A percentile compares a stretch with the other conserved stretches of the same genome.
Evolutionary conservation across 2,888 invertebrate species (phyloP).

Genomic region (Camponotus fellah): DNA sequence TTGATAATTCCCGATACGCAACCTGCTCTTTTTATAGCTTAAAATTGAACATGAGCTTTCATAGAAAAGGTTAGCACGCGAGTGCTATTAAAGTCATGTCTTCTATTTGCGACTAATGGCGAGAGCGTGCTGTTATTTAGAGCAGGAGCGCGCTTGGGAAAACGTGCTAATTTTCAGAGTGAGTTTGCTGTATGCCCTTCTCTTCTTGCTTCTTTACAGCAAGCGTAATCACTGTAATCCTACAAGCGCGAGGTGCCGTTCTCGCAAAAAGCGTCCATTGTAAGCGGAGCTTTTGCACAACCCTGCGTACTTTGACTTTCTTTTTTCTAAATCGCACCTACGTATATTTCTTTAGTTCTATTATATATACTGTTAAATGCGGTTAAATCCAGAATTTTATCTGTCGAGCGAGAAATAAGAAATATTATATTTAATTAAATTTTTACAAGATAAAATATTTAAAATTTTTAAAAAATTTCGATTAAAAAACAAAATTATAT

Average conservation of each 20-base stretch:
- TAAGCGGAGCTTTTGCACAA: conserved; percentile 23
- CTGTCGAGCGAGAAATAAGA: background rate
- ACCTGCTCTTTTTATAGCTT: background rate
- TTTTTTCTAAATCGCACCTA: conserved; percentile 32
- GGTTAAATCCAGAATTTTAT: conserved; percentile 3
- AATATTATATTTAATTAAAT: background rate
- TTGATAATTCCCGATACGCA: background rate
- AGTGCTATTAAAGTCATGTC: conserved; percentile 38
- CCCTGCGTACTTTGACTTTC: background rate
- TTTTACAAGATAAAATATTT: background rate
- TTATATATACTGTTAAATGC: background rate
- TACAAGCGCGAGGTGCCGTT: conserved; percentile 24
- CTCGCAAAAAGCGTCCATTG: conserved; percentile 35
- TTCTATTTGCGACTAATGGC: conserved; percentile 40
- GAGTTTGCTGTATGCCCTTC: conserved; percentile 48
- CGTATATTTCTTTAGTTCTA: background rate
- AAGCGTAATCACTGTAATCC: conserved; percentile 52
- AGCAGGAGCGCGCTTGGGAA: conserved; percentile 35
- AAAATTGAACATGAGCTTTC: conserved; percentile 20
- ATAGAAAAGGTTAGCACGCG: conserved; percentile 22
- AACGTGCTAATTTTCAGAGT: conserved; percentile 52
- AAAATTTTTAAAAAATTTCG: background rate
- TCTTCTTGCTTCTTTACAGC: conserved; percentile 49
- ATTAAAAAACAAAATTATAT: background rate
- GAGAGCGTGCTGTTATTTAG: conserved; percentile 46